Evolutionary conservation across 23 tunicate species (phyloP), one percentile per base, ranked within the genome.

Genomic region (Trididemnum clinides): DNA sequence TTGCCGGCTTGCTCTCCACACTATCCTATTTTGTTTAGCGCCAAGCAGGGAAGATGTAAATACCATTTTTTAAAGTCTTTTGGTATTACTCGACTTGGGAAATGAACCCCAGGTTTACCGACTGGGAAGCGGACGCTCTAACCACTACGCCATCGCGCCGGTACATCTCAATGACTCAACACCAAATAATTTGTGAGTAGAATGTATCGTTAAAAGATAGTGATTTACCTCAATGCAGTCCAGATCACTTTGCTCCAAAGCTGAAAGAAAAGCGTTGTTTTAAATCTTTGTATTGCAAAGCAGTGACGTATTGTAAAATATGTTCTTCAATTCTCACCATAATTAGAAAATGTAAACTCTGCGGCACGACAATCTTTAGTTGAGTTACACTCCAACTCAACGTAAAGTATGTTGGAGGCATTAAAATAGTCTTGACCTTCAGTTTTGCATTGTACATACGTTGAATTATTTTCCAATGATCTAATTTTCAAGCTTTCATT

Each of bases 211-310:
- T 15, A 44, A 44, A 44, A 44, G 10, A 44, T 15, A 15, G 10
- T 7, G 54, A 28, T 37, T 38, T 74, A 78, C 83, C 83, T 78
- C 66, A 18, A 78, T 78, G 25, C 83, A 78, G 39, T 78, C 66
- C 10, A 78, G 26, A 19, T 78, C 83, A 30, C 66, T 78, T 51
- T 78, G 83, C 28, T 34, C 34, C 37, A 78, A 28, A 6, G 65
- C 83, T 78, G 39, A 23, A 78, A 78, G 10, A 15, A 26, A 51
- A 78, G 51, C 10, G 2, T 19, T 7, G 10, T 37, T 22, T 15
- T 62, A 62, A 22, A 62, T 62, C 15, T 44, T 7, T 7, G 15
- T 44, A 44, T 44, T 15, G 15, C 12, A 10, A 44, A 44, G 54
- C 15, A 7, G 54, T 44, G 10, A 44, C 54, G 54, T 44, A 44